Conservation (phyloP, 2,113 vertebrate species). For the Odocoileus hemionus region DNA sequence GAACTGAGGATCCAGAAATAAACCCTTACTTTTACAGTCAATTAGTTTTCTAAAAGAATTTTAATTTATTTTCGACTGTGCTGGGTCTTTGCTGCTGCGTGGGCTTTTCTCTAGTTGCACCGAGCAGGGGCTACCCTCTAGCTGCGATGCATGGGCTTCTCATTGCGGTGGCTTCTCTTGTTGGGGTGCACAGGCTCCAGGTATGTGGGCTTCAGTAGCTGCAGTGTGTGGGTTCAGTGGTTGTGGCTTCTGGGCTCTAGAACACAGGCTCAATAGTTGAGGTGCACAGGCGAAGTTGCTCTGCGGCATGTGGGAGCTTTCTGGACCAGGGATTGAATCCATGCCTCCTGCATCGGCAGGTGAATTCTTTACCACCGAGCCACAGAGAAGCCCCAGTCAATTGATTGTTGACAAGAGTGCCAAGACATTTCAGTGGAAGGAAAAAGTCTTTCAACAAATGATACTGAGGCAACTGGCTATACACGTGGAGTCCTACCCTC, state of each 20-base stretch:
- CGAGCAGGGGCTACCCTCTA: not conserved
- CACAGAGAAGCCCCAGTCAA: not conserved
- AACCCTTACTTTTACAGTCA: not conserved
- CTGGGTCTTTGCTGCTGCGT: not conserved
- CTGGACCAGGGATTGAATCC: not conserved
- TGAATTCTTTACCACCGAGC: not conserved
- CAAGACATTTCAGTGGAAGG: not conserved
- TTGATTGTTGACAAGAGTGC: not conserved
- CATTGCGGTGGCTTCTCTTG: not conserved
- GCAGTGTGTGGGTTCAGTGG: not conserved
- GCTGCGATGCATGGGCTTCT: fast-evolving
- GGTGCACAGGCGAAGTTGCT: not conserved
- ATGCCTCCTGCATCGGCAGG: not conserved
- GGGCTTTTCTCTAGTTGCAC: not conserved
- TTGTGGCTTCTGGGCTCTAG: not conserved
- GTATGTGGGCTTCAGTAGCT: not conserved
- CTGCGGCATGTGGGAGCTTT: not conserved
- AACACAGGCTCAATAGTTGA: not conserved
- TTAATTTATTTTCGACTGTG: not conserved
- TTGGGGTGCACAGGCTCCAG: not conserved
- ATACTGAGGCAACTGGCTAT: not conserved
- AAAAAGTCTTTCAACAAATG: not conserved
- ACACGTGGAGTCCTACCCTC: not conserved
- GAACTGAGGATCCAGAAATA: not conserved
- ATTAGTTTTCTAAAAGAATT: not conserved